Evolutionary conservation across 2,797 vertebrate species (phyloP), one percentile per base, ranked within the genome.

Genomic region (Myotis planiceps): DNA sequence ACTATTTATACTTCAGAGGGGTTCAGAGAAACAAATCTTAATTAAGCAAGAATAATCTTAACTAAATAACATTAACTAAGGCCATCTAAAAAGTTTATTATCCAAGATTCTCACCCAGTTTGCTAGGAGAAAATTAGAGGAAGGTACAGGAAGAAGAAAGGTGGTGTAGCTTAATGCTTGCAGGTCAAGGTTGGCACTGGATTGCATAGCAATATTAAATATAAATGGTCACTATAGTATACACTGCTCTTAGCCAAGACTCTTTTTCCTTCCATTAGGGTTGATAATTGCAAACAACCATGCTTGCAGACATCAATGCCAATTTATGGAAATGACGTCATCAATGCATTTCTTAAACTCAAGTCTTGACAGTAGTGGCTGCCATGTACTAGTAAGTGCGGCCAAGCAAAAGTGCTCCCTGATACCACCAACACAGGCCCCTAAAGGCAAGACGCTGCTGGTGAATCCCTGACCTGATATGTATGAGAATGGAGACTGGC

Each of bases 11-110:
- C 18, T 83, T 79, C 65, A 74, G 18, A 81, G 78, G 1, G 10
- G 14, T 39, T 87, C 51, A 72, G 60, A 88, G 66, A 86, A 90
- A 74, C 14, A 87, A 82, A 87, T 94, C 72, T 90, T 92, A 86
- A 71, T 78, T 53, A 81, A 81, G 45, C 34, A 82, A 74, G 74
- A 94, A 78, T 27, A 72, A 83, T 53, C 55, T 19, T 19, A 66
- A 71, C 53, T 87, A 66, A 92, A 65, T 32, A 51, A 86, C 16
- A 86, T 7, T 58, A 91, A 84, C 47, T 66, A 75, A 6, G n/a
- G 51, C 5, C 27, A 79, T 69, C 69, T 75, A 71, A 42, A 83
- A 92, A 60, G 32, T 65, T 60, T 75, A 55, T 23, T 79, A 42
- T 89, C 60, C 42, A 92, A 91, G 81, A 95, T 42, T 79, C 47